These are phyloP conservation scores for Etia nguti DNA, from an alignment of 2,113 vertebrate species.

Conservation along the genomic window DNA sequence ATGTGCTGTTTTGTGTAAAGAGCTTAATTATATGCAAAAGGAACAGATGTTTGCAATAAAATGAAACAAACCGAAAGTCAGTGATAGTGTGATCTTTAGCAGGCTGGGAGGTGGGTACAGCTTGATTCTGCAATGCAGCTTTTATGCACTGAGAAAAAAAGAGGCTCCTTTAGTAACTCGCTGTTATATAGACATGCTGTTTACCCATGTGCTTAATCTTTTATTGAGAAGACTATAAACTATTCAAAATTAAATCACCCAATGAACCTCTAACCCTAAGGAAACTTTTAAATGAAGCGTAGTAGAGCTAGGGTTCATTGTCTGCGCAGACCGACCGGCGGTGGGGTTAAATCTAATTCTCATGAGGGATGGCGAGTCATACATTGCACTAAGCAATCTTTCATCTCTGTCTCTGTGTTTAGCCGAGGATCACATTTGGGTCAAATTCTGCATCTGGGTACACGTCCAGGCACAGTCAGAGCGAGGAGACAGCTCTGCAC, in stretches of 20 bases:
- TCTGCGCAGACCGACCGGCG: constrained; percentile 26
- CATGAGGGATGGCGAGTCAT: constrained; percentile 15
- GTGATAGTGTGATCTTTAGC: neutral
- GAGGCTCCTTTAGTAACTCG: neutral
- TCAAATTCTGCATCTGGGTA: constrained; percentile 20
- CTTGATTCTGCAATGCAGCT: neutral
- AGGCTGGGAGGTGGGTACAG: neutral
- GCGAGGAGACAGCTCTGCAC: neutral
- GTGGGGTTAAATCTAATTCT: constrained; percentile 42
- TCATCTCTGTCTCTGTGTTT: constrained; percentile 9
- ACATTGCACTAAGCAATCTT: neutral
- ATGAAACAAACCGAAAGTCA: neutral
- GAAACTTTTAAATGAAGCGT: constrained; percentile 28
- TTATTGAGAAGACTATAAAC: constrained; percentile 31
- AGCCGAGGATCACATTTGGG: constrained; percentile 11
- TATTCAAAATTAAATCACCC: constrained; percentile 31
- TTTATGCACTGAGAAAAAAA: neutral
- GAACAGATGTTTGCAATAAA: constrained; percentile 21
- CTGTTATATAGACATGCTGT: neutral
- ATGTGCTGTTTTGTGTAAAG: constrained; percentile 3
- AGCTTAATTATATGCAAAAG: constrained; percentile 1
- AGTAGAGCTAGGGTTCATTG: neutral
- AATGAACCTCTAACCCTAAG: constrained; percentile 20
- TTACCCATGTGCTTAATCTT: neutral
- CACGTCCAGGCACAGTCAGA: neutral